Conservation (phyloP, 2,113 vertebrate genomes). For the Trogon surrucura region DNA sequence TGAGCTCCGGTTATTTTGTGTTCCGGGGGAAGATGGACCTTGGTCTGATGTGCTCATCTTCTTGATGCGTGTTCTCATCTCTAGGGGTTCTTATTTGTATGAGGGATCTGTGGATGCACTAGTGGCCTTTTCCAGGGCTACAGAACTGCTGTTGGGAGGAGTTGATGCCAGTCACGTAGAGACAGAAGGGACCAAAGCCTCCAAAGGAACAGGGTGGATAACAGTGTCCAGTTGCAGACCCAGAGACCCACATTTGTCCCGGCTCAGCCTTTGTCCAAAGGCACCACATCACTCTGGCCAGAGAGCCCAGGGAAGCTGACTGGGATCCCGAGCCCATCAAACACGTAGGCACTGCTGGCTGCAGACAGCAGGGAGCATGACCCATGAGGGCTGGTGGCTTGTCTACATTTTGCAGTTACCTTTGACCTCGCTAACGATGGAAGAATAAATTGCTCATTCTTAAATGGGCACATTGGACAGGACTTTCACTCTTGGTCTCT, state of each 20-base stretch:
- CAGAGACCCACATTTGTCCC: not conserved
- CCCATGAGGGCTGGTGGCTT: not conserved
- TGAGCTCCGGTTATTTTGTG: not conserved
- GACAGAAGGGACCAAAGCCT: not conserved
- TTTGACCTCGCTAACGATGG: not conserved
- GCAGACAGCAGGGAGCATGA: not conserved
- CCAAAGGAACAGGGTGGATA: not conserved
- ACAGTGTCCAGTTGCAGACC: not conserved
- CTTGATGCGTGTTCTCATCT: not conserved
- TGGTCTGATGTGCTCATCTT: not conserved
- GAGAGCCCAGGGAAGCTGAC: not conserved
- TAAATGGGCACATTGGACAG: not conserved
- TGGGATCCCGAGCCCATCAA: not conserved
- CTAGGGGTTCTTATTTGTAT: not conserved
- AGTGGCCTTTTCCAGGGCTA: not conserved
- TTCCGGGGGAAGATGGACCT: not conserved
- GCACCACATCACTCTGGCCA: fast-evolving
- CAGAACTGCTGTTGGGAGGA: not conserved
- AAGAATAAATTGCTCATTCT: not conserved
- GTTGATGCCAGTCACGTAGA: not conserved
- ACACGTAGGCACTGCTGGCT: not conserved
- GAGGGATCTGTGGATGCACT: not conserved
- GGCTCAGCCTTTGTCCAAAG: not conserved
- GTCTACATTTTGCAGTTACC: not conserved
- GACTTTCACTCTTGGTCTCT: not conserved